Conservation (phyloP, 2,113 vertebrate genomes). For the Microcebus lehilahytsara region DNA sequence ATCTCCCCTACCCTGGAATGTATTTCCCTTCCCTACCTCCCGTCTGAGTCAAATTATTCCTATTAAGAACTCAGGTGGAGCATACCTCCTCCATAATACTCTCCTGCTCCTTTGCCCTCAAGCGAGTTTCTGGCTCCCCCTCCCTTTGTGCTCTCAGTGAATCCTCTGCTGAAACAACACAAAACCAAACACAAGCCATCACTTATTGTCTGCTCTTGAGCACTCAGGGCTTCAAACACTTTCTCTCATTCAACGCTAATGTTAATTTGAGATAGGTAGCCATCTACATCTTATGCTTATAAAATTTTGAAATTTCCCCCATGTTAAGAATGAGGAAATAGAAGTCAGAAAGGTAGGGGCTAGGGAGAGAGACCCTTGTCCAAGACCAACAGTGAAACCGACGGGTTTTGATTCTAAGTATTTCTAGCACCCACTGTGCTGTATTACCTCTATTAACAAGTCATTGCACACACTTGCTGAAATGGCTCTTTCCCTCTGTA, state of each 20-base stretch:
- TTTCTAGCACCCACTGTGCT: neutral
- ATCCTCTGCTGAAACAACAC: neutral
- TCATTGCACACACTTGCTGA: neutral
- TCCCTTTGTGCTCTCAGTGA: neutral
- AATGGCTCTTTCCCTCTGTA: neutral
- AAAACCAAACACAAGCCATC: no score
- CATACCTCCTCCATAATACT: neutral
- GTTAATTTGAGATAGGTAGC: neutral
- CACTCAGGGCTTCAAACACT: neutral
- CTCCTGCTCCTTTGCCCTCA: neutral
- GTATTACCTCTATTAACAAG: accelerated
- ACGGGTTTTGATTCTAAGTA: no score
- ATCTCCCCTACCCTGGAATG: neutral
- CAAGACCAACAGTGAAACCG: neutral
- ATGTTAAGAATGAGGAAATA: neutral
- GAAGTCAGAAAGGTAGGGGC: neutral
- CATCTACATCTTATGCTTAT: neutral
- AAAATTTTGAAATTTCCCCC: neutral
- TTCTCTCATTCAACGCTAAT: accelerated
- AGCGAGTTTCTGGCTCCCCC: neutral
- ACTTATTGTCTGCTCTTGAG: neutral
- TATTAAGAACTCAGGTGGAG: neutral
- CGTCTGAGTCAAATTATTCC: neutral
- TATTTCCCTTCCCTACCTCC: neutral
- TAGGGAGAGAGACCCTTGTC: neutral